These are phyloP conservation scores for Cynaeus angustus DNA, from an alignment of 2,888 invertebrate species.

Conservation along the genomic window DNA sequence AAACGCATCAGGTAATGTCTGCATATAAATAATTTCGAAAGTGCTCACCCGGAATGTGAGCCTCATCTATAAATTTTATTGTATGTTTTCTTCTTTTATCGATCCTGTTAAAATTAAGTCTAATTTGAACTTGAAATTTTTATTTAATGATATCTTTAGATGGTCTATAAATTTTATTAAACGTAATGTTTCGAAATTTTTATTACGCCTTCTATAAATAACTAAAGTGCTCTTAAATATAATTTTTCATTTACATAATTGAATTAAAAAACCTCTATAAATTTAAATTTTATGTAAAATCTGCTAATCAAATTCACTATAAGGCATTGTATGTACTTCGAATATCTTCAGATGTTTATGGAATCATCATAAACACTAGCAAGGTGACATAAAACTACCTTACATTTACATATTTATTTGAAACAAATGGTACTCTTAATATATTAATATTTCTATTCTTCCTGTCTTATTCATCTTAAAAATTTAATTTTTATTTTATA, in stretches of 20 bases:
- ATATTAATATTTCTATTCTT: background rate
- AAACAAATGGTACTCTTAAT: background rate
- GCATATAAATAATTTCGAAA: constrained; percentile 64
- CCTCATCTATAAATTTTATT: constrained; percentile 62
- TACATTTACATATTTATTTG: background rate
- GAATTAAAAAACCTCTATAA: constrained; percentile 35
- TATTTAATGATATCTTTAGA: constrained; percentile 46
- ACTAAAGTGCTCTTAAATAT: constrained; percentile 29
- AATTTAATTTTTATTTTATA: background rate
- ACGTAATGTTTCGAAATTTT: constrained; percentile 39
- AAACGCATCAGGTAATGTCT: constrained; percentile 60
- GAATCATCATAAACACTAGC: background rate
- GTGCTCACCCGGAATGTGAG: constrained; percentile 60
- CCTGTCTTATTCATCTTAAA: background rate
- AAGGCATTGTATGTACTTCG: background rate
- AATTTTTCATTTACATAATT: constrained; percentile 37
- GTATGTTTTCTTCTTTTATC: constrained; percentile 55
- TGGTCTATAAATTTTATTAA: constrained; percentile 45
- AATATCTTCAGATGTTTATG: background rate
- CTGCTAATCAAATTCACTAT: background rate
- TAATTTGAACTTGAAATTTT: constrained; percentile 58
- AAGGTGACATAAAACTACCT: background rate
- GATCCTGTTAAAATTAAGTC: constrained; percentile 58
- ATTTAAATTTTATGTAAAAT: constrained; percentile 28
- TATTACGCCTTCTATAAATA: constrained; percentile 32